phyloP scores from a whole-genome alignment of 2,113 vertebrate genomes.

The Myanophis thanlyinensis region DNA sequence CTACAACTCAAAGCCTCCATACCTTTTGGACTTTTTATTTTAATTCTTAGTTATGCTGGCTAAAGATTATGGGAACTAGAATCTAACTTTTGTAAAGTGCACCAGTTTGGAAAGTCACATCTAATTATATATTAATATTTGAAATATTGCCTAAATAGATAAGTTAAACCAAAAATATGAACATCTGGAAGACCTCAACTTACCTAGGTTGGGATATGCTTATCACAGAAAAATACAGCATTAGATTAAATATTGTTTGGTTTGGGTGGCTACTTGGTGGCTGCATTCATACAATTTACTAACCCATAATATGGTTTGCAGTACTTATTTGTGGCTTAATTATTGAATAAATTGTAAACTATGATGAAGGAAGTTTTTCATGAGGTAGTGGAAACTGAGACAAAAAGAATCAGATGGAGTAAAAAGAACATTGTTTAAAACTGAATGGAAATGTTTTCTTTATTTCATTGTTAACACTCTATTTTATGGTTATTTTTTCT shows the following conservation, averaged over 20 bases:
- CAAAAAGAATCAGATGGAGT: not conserved
- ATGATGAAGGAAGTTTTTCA: not conserved
- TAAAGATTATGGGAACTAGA: not conserved
- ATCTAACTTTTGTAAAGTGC: not conserved
- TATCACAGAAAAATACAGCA: not conserved
- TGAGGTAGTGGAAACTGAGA: not conserved
- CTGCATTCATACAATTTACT: not conserved
- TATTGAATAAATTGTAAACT: not conserved
- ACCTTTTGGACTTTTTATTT: not conserved
- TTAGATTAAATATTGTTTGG: not conserved
- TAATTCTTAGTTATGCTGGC: not conserved
- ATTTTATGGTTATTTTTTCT: not conserved
- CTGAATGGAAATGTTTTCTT: not conserved
- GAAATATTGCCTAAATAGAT: not conserved
- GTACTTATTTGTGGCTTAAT: not conserved
- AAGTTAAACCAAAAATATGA: not conserved
- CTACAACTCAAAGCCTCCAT: not conserved
- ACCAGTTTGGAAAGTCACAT: not conserved
- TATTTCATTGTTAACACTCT: not conserved
- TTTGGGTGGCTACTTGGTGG: not conserved
- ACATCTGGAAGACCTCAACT: not conserved
- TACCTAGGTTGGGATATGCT: not conserved
- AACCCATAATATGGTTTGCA: not conserved
- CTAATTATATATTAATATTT: not conserved
- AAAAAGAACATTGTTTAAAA: not conserved